Conservation (phyloP, 1,140 invertebrate species). For the Schlechtendalia chinensis region DNA sequence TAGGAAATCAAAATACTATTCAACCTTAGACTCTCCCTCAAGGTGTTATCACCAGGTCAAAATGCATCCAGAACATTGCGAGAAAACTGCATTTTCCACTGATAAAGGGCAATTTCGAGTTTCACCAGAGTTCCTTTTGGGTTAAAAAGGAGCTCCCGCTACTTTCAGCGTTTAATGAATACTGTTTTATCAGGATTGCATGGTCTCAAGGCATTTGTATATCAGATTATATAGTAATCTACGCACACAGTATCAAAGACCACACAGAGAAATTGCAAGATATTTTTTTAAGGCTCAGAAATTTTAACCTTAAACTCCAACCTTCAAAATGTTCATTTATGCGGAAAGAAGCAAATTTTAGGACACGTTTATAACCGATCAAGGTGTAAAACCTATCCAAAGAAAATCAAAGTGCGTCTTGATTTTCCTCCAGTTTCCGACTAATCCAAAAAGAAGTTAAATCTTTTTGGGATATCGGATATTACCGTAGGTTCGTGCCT, state of each 20-base stretch:
- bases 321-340: conserved; percentile 54
- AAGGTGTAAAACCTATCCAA: conserved; percentile 56
- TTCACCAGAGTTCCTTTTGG: neutral
- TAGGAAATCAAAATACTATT: too few relatives aligned
- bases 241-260: neutral
- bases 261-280: neutral
- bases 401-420: conserved; percentile 56
- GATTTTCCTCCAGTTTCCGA: conserved; percentile 55
- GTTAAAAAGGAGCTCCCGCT: neutral
- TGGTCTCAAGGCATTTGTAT: neutral
- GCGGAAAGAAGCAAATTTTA: conserved; percentile 53
- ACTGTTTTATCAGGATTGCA: neutral
- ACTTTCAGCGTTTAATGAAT: conserved; percentile 1
- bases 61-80: too few relatives aligned
- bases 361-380: conserved; percentile 56
- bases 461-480: conserved; percentile 56
- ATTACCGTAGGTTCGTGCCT: conserved; percentile 51
- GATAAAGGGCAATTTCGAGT: too few relatives aligned
- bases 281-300: conserved; percentile 5
- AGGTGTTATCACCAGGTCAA: too few relatives aligned
- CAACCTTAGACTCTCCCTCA: too few relatives aligned
- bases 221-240: conserved; percentile 9
- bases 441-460: conserved; percentile 54
- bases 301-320: conserved; percentile 49
- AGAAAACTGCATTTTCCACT: too few relatives aligned